phyloP scores from a whole-genome alignment of 2,888 invertebrate species.

The Sarcophaga rosellei region DNA sequence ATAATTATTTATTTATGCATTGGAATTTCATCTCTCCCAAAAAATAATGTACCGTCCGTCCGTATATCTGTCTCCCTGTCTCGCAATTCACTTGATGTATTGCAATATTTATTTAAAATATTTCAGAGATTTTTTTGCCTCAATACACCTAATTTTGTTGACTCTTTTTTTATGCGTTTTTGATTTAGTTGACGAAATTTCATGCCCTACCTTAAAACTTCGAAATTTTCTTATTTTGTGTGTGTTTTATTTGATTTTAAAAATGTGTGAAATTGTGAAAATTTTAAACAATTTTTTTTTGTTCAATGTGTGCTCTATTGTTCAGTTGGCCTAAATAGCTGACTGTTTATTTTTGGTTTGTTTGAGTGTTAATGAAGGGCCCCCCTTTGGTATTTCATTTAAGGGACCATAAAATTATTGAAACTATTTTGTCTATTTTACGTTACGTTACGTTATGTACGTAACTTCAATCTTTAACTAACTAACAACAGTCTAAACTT shows the following conservation, averaged over 20 bases:
- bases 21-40: conserved; percentile 22
- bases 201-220: conserved; percentile 58
- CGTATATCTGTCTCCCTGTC: background rate
- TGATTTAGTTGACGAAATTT: conserved; percentile 38
- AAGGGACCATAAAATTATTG: too few species aligned
- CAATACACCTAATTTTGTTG: conserved; percentile 20
- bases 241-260: conserved; percentile 19
- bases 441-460: too few species aligned
- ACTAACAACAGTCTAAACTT: too few species aligned
- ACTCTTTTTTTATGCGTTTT: background rate
- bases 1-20: conserved; percentile 11
- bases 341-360: conserved; percentile 4
- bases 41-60: background rate
- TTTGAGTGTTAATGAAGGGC: background rate
- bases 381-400: too few species aligned
- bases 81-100: background rate
- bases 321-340: conserved; percentile 56
- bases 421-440: too few species aligned
- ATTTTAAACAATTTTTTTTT: conserved; percentile 31
- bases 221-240: conserved; percentile 17
- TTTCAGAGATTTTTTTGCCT: conserved; percentile 25
- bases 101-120: conserved; percentile 34
- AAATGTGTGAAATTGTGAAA: conserved; percentile 64
- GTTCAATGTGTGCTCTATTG: background rate
- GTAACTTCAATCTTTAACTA: too few species aligned